A percentile compares a stretch with the other conserved stretches of the same genome.
phyloP scores from a whole-genome alignment of 1,140 invertebrate species.

The Cyclargus thomasi region DNA sequence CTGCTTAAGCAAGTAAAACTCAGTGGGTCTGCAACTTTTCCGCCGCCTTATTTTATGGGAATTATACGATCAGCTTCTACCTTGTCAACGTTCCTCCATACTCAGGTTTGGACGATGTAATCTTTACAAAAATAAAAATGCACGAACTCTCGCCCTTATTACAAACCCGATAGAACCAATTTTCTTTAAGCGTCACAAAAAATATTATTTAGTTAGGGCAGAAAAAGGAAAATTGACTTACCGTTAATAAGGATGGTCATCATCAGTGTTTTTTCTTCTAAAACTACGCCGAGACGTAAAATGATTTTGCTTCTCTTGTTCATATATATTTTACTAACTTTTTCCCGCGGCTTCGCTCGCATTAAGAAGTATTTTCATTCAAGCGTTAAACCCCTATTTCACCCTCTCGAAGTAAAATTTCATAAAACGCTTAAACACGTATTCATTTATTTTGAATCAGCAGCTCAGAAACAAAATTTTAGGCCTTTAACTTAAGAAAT shows the following conservation, averaged over 20 bases:
- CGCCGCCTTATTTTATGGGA: constrained; percentile 71
- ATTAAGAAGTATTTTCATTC: too few relatives aligned
- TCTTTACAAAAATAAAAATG: constrained; percentile 29
- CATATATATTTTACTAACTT: constrained; percentile 59
- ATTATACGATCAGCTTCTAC: constrained; percentile 70
- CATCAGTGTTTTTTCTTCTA: constrained; percentile 58
- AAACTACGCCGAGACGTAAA: constrained; percentile 64
- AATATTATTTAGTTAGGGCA: constrained; percentile 31
- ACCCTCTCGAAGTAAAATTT: too few relatives aligned
- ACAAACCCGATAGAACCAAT: constrained; percentile 24
- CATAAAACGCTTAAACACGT: too few relatives aligned
- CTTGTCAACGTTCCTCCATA: constrained; percentile 68
- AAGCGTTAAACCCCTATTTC: too few relatives aligned
- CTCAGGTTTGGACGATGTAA: constrained; percentile 62
- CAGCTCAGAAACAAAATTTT: too few relatives aligned
- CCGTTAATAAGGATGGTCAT: constrained; percentile 69
- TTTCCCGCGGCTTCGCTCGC: too few relatives aligned
- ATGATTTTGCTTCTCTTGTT: constrained; percentile 46
- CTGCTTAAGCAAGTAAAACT: constrained; percentile 24
- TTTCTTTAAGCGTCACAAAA: constrained; percentile 19
- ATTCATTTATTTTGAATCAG: too few relatives aligned
- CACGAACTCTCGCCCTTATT: constrained; percentile 28
- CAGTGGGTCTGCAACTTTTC: constrained; percentile 50
- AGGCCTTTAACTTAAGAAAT: too few relatives aligned
- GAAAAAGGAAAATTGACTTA: constrained; percentile 70